Evolutionary conservation across 2,797 vertebrate species (phyloP), one percentile per base, ranked within the genome.

Genomic region (Chelidonichthys spinosus): DNA sequence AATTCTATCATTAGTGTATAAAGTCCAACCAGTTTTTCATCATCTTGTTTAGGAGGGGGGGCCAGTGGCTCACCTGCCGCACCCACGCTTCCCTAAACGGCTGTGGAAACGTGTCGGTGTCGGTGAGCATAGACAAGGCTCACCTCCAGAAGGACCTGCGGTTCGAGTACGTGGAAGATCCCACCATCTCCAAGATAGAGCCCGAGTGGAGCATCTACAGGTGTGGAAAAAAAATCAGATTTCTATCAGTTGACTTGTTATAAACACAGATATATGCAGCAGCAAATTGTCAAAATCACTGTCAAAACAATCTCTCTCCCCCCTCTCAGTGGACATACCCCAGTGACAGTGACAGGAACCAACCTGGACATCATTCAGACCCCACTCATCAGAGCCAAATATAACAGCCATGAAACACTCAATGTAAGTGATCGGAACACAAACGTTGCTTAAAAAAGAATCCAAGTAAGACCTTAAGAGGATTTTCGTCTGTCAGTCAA

Each of bases 181-280:
- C 98, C 55, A 97, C 96, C 54, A 96, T 99, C 70, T 90, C 95
- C 69, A 96, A 95, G 89, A 96, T 99, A 0, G 98, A 99, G 86
- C 98, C 98, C 0, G 98, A 99, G 79, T 99, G 98, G 98, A 99
- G 97, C 93, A 99, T 99, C 58, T 94, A 96, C 92, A 99, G 98
- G 98, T 99, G 91, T 42, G 77, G 37, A 3, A n/a, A 17, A 64
- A 64, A 4, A 17, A 3, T 1, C 4, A 37, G 2, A 44, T 67
- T 33, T 52, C 3, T n/a, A 2, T 37, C 18, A 6, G 4, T 14
- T 46, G 6, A 54, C 7, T 10, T 0, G 6, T 32, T 54, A 43
- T 17, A 56, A 10, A 54, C 4, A 37, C 40, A 33, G 9, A 35
- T 11, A 15, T 4, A 1, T 49, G 17, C 10, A 33, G n/a, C 40